Evolutionary conservation across 1,140 invertebrate species (phyloP).

Genomic region (Hyles vespertilio): DNA sequence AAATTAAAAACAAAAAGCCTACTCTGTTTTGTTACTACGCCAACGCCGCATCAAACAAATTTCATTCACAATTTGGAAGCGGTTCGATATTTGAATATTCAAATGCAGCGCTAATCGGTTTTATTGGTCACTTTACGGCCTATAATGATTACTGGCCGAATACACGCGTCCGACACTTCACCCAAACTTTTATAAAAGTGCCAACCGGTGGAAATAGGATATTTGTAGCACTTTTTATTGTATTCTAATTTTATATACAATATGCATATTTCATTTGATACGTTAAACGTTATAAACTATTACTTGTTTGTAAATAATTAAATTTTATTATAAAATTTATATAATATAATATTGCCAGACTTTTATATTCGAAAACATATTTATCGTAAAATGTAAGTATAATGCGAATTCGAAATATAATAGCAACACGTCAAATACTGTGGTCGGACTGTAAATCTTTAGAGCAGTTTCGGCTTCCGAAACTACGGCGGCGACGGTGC

Average conservation of each 20-base stretch:
- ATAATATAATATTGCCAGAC: too few species aligned
- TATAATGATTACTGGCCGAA: conserved; percentile 57
- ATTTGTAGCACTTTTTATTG: too few species aligned
- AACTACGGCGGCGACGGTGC: conserved; percentile 3
- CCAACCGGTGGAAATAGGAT: too few species aligned
- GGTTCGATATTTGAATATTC: conserved; percentile 58
- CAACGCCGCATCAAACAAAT: conserved; percentile 17
- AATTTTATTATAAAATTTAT: too few species aligned
- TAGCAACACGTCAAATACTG: neutral
- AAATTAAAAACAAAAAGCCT: conserved; percentile 1
- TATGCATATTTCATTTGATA: too few species aligned
- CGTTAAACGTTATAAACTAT: too few species aligned
- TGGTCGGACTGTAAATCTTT: neutral
- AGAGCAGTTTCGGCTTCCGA: conserved; percentile 1
- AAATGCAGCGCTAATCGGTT: conserved; percentile 60
- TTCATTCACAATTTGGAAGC: conserved; percentile 36
- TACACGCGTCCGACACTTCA: conserved; percentile 20
- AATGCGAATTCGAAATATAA: too few species aligned
- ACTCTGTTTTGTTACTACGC: conserved; percentile 7
- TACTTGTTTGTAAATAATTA: too few species aligned
- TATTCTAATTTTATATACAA: too few species aligned
- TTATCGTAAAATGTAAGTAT: too few species aligned
- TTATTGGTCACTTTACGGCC: conserved; percentile 66
- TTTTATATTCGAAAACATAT: too few species aligned
- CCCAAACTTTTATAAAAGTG: too few species aligned